Evolutionary conservation across 2,113 vertebrate genomes (phyloP), one percentile per base, ranked within the genome.

Genomic region (Ellobius talpinus): DNA sequence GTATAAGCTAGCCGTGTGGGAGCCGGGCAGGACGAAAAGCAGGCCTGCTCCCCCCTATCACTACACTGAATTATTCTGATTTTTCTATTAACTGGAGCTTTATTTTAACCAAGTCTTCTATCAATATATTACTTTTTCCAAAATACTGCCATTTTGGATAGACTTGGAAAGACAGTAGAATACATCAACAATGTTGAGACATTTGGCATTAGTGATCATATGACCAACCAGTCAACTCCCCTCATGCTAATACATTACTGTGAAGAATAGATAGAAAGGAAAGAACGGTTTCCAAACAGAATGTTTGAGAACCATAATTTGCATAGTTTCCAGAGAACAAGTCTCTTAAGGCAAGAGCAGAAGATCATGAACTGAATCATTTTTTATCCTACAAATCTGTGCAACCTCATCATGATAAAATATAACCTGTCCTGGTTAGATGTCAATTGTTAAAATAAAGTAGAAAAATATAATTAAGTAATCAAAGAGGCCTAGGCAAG

Each of bases 381-480:
- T 90, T 89, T 39, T 36, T 92, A 26, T 73, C 31, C 52, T 39
- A 19, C 26, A 90, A 86, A 17, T 45, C 87, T 65, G 42, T 58
- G 39, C 58, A 92, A 4, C 52, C 68, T 95, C 94, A 97, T 94
- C 92, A 91, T 95, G 86, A 89, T 94, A 66, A 96, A 95, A 94
- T 12, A 78, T 24, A 96, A 92, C 96, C 94, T 96, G 95, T 73
- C 81, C 85, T 93, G 76, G 88, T 68, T 90, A 95, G 68, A 95
- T 96, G 96, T 96, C 95, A 97, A 89, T 79, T 95, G 85, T 61
- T 87, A 95, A 97, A 97, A 97, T 95, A 96, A 97, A 97, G 96
- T 92, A 96, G 92, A 94, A 96, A 97, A 96, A 96, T 96, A 92
- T 90, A 98, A 97, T 94, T 95, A 97, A 95, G 92, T 50, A 95